Base-by-base conservation (phyloP, 1,140 invertebrate genomes). In the Penaeus chinensis region DNA sequence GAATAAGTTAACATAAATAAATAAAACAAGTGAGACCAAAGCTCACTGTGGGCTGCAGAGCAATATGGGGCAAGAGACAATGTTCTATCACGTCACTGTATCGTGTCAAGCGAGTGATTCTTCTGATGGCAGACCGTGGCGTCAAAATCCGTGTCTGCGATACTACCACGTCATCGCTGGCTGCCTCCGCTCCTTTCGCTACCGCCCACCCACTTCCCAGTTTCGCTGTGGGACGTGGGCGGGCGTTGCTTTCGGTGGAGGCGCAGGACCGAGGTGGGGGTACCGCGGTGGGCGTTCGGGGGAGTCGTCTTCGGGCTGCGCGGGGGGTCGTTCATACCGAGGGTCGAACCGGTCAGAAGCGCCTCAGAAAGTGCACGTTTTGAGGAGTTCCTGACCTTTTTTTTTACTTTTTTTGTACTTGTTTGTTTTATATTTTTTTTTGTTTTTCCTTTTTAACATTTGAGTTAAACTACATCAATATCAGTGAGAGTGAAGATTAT, bases 41-140 rank as follows among this genome's bases (percentile, higher is more conserved):
- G 62, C 76, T 85, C 62, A 42, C 77, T 61, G 69, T 84, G 84
- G 84, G 84, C 84, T 85, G 74, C 63, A 32, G 69, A 27, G 82
- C 61, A 66, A 37, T 79, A 63, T 69, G 76, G 77, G 77, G 84
- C 84, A 85, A 85, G 84, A 85, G 84, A 85, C 84, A 78, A 69
- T 85, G 84, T 85, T 79, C 79, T 77, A 54, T 79, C 62, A 78
- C 66, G 27, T 85, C 84, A 66, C 76, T 24, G 76, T 60, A 79
- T 77, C 65, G 77, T 65, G 54, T 54, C 54, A 54, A 54, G 54
- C 71, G 79, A 80, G 84, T 76, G 71, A 77, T 20, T 62, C 42
- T 11, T 62, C 37, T 62, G 84, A 80, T 85, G 84, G 84, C 77
- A 63, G 84, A 85, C 84, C 84, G 84, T n/a, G 62, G 76, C 77